phyloP scores from a whole-genome alignment of 2,113 vertebrate species.

The Cebidichthys violaceus region DNA sequence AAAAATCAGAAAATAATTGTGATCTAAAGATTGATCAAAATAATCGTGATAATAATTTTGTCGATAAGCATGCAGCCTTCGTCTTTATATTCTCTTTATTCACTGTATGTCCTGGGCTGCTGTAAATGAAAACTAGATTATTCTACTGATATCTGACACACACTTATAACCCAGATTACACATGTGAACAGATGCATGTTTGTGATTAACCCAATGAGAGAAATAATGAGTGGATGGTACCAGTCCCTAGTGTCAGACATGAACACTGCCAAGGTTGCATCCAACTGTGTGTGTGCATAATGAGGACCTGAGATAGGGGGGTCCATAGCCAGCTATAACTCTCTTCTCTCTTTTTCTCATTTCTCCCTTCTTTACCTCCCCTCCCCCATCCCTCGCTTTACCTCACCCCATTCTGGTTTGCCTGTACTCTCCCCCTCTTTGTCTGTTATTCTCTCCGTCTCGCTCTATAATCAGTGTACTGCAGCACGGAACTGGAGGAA shows the following conservation, averaged over 20 bases:
- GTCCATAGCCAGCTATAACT: not conserved
- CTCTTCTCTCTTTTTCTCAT: not conserved
- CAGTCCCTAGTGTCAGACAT: conserved; percentile 17
- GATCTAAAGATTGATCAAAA: not conserved
- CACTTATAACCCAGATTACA: conserved; percentile 19
- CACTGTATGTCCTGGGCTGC: not conserved
- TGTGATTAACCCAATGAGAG: conserved; percentile 8
- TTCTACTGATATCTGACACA: not conserved
- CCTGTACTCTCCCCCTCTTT: not conserved
- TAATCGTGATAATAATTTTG: not conserved
- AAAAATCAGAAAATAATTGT: not conserved
- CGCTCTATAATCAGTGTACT: conserved; percentile 51
- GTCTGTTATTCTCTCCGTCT: not conserved
- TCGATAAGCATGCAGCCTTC: too few species aligned
- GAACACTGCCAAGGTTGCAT: conserved; percentile 17
- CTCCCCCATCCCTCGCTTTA: not conserved
- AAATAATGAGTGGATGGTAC: conserved; percentile 25
- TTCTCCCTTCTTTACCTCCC: not conserved
- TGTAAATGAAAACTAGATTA: not conserved
- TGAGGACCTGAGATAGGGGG: conserved; percentile 12
- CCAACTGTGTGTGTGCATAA: conserved; percentile 17
- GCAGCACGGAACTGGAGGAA: conserved; percentile 45
- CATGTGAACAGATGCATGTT: conserved; percentile 14
- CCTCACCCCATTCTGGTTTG: not conserved
- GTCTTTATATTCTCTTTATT: not conserved